phyloP scores from a whole-genome alignment of 2,113 vertebrate genomes.

The Salvelinus namaycush region DNA sequence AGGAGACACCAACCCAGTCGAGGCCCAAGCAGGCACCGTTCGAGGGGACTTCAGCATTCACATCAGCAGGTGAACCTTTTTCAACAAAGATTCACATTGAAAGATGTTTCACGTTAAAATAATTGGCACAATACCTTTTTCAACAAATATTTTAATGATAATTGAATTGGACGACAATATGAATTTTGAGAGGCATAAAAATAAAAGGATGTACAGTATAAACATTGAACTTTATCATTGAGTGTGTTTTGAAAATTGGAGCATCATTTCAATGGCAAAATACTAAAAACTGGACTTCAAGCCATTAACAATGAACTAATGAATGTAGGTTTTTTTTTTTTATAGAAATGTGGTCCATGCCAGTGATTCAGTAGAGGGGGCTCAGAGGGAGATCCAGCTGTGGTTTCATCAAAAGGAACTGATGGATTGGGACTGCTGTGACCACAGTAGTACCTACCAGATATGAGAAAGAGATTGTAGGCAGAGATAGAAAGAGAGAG shows the following conservation, averaged over 20 bases:
- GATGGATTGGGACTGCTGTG: slow-evolving; percentile 80
- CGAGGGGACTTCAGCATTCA: slow-evolving; percentile 89
- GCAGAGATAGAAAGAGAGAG: background rate
- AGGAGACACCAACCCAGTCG: slow-evolving; percentile 80
- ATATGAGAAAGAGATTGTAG: slow-evolving; percentile 58
- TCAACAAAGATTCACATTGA: background rate
- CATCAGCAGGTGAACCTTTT: slow-evolving; percentile 81
- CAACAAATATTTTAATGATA: too few relatives aligned
- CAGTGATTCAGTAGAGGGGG: slow-evolving; percentile 87
- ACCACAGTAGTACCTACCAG: slow-evolving; percentile 67
- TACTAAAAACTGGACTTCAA: too few relatives aligned
- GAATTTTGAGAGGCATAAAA: too few relatives aligned
- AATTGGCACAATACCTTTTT: too few relatives aligned
- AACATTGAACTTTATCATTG: too few relatives aligned
- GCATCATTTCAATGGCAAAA: too few relatives aligned
- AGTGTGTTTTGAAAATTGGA: too few relatives aligned
- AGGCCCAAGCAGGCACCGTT: slow-evolving; percentile 83
- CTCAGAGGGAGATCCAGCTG: slow-evolving; percentile 85
- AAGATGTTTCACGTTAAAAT: background rate
- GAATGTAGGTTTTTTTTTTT: slow-evolving; percentile 1
- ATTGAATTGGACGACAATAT: too few relatives aligned
- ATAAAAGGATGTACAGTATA: too few relatives aligned
- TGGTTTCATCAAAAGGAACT: slow-evolving; percentile 88
- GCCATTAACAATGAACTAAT: too few relatives aligned
- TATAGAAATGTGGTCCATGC: slow-evolving; percentile 91